A percentile compares a stretch with the other conserved stretches of the same genome.
phyloP scores from a whole-genome alignment of 2,113 vertebrate species.

The Probosciger aterrimus region DNA sequence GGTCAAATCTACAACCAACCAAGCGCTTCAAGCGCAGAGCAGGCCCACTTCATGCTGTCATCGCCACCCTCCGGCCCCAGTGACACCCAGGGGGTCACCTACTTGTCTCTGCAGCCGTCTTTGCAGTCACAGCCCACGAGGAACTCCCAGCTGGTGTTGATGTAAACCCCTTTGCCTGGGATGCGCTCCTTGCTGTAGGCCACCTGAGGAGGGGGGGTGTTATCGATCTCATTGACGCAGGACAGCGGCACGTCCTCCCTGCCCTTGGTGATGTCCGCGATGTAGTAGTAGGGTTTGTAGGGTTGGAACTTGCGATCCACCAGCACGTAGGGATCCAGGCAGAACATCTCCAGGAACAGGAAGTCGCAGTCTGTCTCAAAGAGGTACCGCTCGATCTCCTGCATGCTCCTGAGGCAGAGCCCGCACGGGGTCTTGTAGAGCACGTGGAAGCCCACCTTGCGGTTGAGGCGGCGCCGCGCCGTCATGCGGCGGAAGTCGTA shows the following conservation, averaged over 20 bases:
- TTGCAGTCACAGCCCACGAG: slow-evolving; percentile 95
- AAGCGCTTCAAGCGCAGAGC: background rate
- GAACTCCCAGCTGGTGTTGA: slow-evolving; percentile 92
- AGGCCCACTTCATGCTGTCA: accelerated
- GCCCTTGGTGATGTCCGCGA: slow-evolving; percentile 89
- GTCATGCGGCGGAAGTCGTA: slow-evolving; percentile 97
- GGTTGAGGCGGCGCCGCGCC: slow-evolving; percentile 88
- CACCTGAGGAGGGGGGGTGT: slow-evolving; percentile 87
- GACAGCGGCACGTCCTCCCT: slow-evolving; percentile 92
- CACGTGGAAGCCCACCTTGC: slow-evolving; percentile 97
- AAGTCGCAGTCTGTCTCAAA: slow-evolving; percentile 92
- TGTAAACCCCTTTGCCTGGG: slow-evolving; percentile 91
- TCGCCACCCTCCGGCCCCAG: background rate
- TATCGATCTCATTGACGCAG: slow-evolving; percentile 97
- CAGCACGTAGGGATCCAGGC: slow-evolving; percentile 93
- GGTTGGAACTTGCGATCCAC: slow-evolving; percentile 95
- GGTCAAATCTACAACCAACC: accelerated
- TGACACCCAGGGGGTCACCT: background rate
- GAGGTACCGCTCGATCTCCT: slow-evolving; percentile 93
- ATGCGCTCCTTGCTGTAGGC: slow-evolving; percentile 96
- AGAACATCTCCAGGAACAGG: slow-evolving; percentile 97
- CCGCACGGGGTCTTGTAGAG: slow-evolving; percentile 96
- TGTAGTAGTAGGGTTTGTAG: slow-evolving; percentile 92
- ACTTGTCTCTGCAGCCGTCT: slow-evolving; percentile 96
- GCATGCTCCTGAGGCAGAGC: slow-evolving; percentile 91